These are phyloP conservation scores for Cheiracanthium punctorium DNA, from an alignment of 2,888 invertebrate species.

Conservation along the genomic window DNA sequence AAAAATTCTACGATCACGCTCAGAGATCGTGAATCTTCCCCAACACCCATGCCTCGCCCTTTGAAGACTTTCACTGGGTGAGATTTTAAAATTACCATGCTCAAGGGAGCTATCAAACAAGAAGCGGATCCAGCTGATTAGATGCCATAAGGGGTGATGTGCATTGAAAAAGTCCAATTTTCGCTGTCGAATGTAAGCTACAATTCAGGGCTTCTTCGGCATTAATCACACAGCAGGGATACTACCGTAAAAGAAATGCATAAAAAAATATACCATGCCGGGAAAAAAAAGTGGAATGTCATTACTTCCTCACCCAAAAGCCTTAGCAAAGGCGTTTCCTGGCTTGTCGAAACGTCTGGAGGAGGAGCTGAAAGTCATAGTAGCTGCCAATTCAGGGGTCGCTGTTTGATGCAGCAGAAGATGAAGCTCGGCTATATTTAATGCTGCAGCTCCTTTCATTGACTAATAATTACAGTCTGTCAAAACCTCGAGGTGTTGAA, in stretches of 20 bases:
- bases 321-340: conserved; percentile 49
- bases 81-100: too few species aligned
- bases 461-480: conserved; percentile 62
- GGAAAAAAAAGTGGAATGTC: conserved; percentile 31
- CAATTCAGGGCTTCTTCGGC: background rate
- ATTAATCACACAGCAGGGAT: conserved; percentile 48
- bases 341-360: background rate
- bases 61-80: too few species aligned
- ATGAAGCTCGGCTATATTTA: background rate
- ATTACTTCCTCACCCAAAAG: conserved; percentile 37
- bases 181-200: background rate
- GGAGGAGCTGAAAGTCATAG: conserved; percentile 6
- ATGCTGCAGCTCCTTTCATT: background rate
- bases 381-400: conserved; percentile 8
- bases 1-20: too few species aligned
- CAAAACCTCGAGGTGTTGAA: conserved; percentile 49
- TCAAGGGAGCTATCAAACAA: too few species aligned
- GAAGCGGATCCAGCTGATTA: background rate
- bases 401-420: background rate
- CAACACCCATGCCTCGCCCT: too few species aligned
- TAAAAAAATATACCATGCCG: background rate
- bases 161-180: background rate
- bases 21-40: too few species aligned
- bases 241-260: conserved; percentile 5
- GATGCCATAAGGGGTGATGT: background rate